These are phyloP conservation scores for Nomada flava DNA, from an alignment of 2,888 invertebrate species.

Conservation along the genomic window DNA sequence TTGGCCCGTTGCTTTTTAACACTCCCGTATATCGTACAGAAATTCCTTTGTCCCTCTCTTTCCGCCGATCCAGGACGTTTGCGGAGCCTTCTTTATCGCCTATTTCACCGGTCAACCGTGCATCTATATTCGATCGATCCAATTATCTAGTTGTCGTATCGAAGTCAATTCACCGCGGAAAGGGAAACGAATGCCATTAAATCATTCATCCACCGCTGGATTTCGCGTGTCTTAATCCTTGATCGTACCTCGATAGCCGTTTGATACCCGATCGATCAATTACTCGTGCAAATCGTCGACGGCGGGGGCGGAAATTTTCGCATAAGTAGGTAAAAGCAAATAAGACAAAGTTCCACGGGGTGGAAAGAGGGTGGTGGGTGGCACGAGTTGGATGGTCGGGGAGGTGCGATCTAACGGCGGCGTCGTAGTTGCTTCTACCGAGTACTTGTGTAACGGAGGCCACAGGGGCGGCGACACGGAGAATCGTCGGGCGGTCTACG, in stretches of 20 bases:
- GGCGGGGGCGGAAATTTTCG: slow-evolving; percentile 33
- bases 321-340: slow-evolving; percentile 42
- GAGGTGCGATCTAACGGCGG: slow-evolving; percentile 62
- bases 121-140: slow-evolving; percentile 34
- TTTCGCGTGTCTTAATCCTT: slow-evolving; percentile 14
- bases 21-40: not conserved
- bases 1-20: slow-evolving; percentile 12
- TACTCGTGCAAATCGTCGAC: not conserved
- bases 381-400: not conserved
- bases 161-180: slow-evolving; percentile 7
- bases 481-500: slow-evolving; percentile 28
- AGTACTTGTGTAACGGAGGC: slow-evolving; percentile 59
- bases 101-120: slow-evolving; percentile 8
- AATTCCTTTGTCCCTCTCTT: not conserved
- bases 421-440: slow-evolving; percentile 55
- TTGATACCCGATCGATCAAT: slow-evolving; percentile 17
- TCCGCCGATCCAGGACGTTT: not conserved
- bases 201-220: slow-evolving; percentile 30
- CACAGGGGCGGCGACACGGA: slow-evolving; percentile 45
- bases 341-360: slow-evolving; percentile 36
- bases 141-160: slow-evolving; percentile 38
- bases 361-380: not conserved
- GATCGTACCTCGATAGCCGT: slow-evolving; percentile 3
- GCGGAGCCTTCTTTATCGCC: not conserved
- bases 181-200: slow-evolving; percentile 15